Percentiles rank a stretch among this genome's conserved stretches.
Evolutionary conservation across 1,140 invertebrate genomes (phyloP).

Genomic region (Sycophaga agraensis): DNA sequence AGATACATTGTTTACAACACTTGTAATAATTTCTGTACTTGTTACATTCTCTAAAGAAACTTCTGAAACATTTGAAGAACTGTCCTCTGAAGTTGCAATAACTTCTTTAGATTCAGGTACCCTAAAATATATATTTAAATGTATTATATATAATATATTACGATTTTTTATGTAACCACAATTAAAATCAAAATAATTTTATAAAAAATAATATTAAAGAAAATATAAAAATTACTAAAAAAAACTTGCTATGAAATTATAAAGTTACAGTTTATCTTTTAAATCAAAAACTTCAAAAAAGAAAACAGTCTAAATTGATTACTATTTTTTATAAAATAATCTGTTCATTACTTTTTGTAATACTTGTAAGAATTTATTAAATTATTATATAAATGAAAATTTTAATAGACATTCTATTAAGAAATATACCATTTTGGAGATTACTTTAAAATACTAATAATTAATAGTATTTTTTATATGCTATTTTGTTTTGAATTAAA

Average conservation of each 20-base stretch:
- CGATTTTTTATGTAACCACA: too few relatives aligned
- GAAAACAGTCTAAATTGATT: too few relatives aligned
- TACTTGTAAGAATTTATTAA: too few relatives aligned
- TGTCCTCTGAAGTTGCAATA: conserved; percentile 4
- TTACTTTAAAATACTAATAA: too few relatives aligned
- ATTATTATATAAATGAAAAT: too few relatives aligned
- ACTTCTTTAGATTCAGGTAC: conserved; percentile 7
- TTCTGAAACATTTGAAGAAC: conserved; percentile 1
- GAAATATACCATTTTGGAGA: too few relatives aligned
- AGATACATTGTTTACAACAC: conserved; percentile 12
- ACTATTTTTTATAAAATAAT: too few relatives aligned
- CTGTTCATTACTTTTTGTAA: too few relatives aligned
- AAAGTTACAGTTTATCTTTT: not conserved
- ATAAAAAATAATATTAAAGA: not conserved
- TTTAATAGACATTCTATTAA: too few relatives aligned
- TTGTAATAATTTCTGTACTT: not conserved
- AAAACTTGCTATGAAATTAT: not conserved
- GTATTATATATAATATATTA: not conserved
- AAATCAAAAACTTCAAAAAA: too few relatives aligned
- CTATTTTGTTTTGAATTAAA: too few relatives aligned
- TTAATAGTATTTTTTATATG: too few relatives aligned
- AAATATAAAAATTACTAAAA: not conserved
- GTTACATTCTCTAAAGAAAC: not conserved
- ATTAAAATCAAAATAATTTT: not conserved
- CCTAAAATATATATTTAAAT: not conserved